Evolutionary conservation across 2,113 vertebrate genomes (phyloP).

Genomic region (Agelaius tricolor): DNA sequence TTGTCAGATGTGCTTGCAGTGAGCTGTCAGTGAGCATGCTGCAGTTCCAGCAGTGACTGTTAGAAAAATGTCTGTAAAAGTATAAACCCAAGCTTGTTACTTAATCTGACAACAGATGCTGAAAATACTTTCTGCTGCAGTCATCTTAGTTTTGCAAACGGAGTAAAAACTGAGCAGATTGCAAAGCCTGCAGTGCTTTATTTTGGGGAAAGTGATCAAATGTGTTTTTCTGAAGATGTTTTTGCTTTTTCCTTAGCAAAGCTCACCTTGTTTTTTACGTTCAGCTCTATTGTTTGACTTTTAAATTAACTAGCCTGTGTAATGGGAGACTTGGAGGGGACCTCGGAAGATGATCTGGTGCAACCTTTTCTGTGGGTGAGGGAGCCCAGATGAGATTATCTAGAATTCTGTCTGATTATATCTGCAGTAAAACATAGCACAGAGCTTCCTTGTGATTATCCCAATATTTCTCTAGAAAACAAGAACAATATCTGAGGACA

Average conservation of each 20-base stretch:
- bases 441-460: neutral
- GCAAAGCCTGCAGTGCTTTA: neutral
- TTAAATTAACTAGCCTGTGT: neutral
- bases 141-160: neutral
- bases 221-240: neutral
- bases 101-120: neutral
- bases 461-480: neutral
- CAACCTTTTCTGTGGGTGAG: neutral
- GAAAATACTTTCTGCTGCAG: neutral
- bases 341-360: neutral
- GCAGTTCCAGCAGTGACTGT: neutral
- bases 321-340: neutral
- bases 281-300: neutral
- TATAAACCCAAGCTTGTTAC: neutral
- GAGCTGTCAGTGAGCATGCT: neutral
- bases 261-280: neutral
- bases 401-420: rapidly evolving
- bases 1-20: neutral
- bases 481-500: neutral
- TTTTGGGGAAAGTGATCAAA: neutral
- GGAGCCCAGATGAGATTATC: neutral
- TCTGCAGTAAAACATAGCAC: neutral
- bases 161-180: neutral
- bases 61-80: neutral
- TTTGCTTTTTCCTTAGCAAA: neutral